Conservation (phyloP, 2,113 vertebrate species). For the Nibea albiflora region DNA sequence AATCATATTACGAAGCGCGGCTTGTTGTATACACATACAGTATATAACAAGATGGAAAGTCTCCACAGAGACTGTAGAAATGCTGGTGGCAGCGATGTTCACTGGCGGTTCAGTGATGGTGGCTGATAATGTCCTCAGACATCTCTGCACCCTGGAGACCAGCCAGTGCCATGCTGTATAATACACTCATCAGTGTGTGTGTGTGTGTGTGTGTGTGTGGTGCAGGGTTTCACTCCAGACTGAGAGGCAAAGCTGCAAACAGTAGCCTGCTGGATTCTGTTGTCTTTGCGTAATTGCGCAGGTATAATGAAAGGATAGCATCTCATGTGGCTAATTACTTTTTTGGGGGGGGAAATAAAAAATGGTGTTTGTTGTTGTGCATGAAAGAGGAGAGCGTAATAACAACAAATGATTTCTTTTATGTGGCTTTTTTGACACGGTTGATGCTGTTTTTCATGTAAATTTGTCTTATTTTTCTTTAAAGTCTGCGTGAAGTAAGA, state of each 20-base stretch:
- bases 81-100: slow-evolving; percentile 33
- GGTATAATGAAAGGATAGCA: slow-evolving; percentile 27
- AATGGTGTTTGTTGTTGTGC: background rate
- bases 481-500: no score
- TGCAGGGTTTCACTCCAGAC: slow-evolving; percentile 36
- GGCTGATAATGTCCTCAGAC: slow-evolving; percentile 67
- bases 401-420: background rate
- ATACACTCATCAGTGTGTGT: slow-evolving; percentile 19
- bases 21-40: background rate
- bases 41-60: no score
- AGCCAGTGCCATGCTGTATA: slow-evolving; percentile 36
- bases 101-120: slow-evolving; percentile 16
- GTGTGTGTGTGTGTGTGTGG: background rate
- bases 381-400: background rate
- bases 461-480: background rate
- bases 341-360: background rate
- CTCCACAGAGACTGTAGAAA: background rate
- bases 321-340: slow-evolving; percentile 24
- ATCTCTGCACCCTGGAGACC: slow-evolving; percentile 52
- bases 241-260: slow-evolving; percentile 35
- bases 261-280: slow-evolving; percentile 19
- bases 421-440: background rate
- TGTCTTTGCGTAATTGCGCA: slow-evolving; percentile 25
- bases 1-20: background rate
- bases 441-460: background rate